Percentiles rank a stretch among this genome's conserved stretches.
Conservation (phyloP, 2,888 invertebrate species). For the Cheilosia grossa region DNA sequence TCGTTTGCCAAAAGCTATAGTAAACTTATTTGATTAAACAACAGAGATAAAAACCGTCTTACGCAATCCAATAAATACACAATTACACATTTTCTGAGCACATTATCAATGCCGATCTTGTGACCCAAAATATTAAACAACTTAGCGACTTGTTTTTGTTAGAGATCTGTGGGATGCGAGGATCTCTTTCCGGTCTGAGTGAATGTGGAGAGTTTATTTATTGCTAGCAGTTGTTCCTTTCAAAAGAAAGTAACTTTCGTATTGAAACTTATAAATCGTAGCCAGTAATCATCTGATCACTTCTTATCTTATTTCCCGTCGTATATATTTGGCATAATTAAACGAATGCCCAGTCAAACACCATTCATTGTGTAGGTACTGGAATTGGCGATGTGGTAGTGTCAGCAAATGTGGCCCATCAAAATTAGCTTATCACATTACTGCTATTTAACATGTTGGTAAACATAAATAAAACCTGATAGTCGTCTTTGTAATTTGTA, state of each 20-base stretch:
- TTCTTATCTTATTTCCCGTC: not conserved
- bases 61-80: constrained; percentile 4
- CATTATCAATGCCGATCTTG: constrained; percentile 25
- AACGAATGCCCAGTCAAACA: not conserved
- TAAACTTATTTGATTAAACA: constrained; percentile 12
- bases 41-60: not conserved
- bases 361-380: not conserved
- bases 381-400: not conserved
- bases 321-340: not conserved
- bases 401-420: not conserved
- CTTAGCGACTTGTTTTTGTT: not conserved
- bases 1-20: not conserved
- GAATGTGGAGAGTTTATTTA: not conserved
- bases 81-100: constrained; percentile 9
- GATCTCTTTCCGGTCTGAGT: not conserved
- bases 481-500: constrained; percentile 14
- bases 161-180: not conserved
- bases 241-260: not conserved
- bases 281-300: not conserved
- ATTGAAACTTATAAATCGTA: not conserved
- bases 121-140: constrained; percentile 12
- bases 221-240: too few species aligned
- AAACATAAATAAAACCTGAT: constrained; percentile 5
- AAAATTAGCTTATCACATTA: constrained; percentile 27
- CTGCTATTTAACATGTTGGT: not conserved